Base-by-base conservation (phyloP, 2,888 invertebrate species). In the Molanna angustata region DNA sequence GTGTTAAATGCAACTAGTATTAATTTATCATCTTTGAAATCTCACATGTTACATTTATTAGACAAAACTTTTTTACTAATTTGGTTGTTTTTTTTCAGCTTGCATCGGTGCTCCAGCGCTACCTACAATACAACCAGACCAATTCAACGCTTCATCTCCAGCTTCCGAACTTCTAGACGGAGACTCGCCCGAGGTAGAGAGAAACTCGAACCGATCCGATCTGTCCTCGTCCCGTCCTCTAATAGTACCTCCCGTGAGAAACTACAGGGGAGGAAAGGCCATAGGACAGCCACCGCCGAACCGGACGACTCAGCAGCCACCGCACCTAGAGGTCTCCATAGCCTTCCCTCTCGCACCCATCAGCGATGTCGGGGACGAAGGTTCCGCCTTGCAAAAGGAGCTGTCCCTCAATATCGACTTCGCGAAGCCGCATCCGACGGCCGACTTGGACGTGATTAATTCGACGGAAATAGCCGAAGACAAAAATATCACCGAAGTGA, bases 281-380 rank as follows among this genome's bases (percentile, higher is more conserved):
- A 57, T 57, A 20, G 57, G 57, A 20, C 45, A 49, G 17, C 49
- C 48, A 11, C 49, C 54, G 3, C 51, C 54, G 2, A 49, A 49
- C 13, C 47, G 51, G 14, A 35, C 51, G 13, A 45, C 42, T 7
- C 35, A 40, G 2, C 35, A 42, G 4, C 40, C 52, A 13, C 47
- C 55, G 9, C 32, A 49, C 40, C 37, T 41, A 18, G 32, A 40
- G 9, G 41, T 48, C 13, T 42, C 48, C 20, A 33, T 48, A 17
- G 40, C 47, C 18, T 48, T 53, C 17, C 47, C 52, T 16, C 22
- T 42, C n/a, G 27, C 42, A 2, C 14, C 47, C 4, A 17, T 18
- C 16, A 52, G 51, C 18, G 55, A 55, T 32, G 19, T 20, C 4
- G 51, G 48, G 13, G 57, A 57, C n/a, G 54, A 54, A 22, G 49